Percentiles rank a stretch among this genome's conserved stretches.
phyloP scores from a whole-genome alignment of 2,797 vertebrate genomes.

The Parauchenoglanis punctatus region DNA sequence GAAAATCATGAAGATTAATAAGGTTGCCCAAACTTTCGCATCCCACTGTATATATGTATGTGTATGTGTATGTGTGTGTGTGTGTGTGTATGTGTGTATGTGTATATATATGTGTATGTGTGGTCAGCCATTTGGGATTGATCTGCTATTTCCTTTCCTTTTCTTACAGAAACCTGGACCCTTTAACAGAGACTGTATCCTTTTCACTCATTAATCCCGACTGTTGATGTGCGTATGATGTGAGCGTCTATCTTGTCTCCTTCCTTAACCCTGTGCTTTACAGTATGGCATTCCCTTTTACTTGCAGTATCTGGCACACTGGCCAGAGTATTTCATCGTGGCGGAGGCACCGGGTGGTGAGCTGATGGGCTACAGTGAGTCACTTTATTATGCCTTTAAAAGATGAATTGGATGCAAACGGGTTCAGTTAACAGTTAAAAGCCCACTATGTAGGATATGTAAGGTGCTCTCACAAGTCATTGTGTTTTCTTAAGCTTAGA shows the following conservation, averaged over 20 bases:
- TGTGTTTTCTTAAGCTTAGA: too few species aligned
- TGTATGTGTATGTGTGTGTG: neutral
- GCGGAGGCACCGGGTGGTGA: slow-evolving; percentile 94
- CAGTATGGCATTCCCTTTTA: slow-evolving; percentile 98
- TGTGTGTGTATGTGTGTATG: neutral
- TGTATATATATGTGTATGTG: neutral
- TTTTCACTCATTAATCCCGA: slow-evolving; percentile 60
- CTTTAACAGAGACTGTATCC: slow-evolving; percentile 96
- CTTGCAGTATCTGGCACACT: slow-evolving; percentile 95
- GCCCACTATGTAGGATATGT: too few species aligned
- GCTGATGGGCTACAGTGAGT: slow-evolving; percentile 96
- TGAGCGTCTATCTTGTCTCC: neutral
- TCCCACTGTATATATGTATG: too few species aligned
- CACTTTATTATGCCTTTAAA: neutral
- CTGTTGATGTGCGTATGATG: neutral
- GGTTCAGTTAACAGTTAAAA: neutral
- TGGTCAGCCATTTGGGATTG: neutral
- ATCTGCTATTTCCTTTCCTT: neutral
- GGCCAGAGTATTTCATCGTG: slow-evolving; percentile 97
- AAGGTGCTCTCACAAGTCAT: too few species aligned
- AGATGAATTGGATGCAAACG: neutral
- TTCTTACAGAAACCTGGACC: slow-evolving; percentile 87
- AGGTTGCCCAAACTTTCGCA: too few species aligned
- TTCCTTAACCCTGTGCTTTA: slow-evolving; percentile 45
- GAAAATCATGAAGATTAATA: too few species aligned